These are phyloP conservation scores for Tragulus kanchil DNA, from an alignment of 2,113 vertebrate genomes.

Conservation along the genomic window DNA sequence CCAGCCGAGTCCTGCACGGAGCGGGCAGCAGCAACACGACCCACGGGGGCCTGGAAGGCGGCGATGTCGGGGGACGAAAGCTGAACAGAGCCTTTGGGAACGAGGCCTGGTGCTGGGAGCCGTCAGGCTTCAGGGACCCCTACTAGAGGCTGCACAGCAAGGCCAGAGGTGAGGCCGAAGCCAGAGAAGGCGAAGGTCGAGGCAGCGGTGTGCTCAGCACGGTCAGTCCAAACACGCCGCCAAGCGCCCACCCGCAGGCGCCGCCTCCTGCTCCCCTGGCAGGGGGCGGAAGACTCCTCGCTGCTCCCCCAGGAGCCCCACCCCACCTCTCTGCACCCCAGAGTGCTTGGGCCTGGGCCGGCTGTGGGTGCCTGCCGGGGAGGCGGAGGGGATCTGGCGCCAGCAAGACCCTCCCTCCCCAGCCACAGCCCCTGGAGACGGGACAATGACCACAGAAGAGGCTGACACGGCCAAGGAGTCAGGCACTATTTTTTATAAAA, in stretches of 20 bases:
- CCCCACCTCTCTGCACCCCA: no score
- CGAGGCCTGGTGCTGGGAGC: neutral
- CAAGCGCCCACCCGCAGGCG: rapidly evolving
- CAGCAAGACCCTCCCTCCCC: neutral
- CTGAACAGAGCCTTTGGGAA: neutral
- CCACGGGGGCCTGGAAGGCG: rapidly evolving
- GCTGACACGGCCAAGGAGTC: conserved; percentile 51
- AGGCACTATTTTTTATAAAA: conserved; percentile 87
- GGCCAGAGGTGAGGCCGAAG: neutral
- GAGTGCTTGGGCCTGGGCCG: neutral
- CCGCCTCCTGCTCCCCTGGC: neutral
- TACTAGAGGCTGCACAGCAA: neutral
- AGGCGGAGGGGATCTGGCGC: no score
- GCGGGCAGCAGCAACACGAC: neutral
- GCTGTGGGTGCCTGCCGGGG: neutral
- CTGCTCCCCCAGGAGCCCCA: neutral
- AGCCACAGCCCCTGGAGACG: neutral
- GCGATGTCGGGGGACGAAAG: neutral
- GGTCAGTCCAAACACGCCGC: neutral
- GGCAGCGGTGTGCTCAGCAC: neutral
- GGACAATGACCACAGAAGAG: conserved; percentile 20
- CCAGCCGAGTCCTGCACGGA: neutral
- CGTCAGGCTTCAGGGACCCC: neutral
- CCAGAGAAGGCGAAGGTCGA: neutral
- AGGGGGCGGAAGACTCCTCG: neutral